A percentile compares a stretch with the other conserved stretches of the same genome.
These are phyloP conservation scores for Seriola rivoliana DNA, from an alignment of 2,113 vertebrate species.

Conservation along the genomic window DNA sequence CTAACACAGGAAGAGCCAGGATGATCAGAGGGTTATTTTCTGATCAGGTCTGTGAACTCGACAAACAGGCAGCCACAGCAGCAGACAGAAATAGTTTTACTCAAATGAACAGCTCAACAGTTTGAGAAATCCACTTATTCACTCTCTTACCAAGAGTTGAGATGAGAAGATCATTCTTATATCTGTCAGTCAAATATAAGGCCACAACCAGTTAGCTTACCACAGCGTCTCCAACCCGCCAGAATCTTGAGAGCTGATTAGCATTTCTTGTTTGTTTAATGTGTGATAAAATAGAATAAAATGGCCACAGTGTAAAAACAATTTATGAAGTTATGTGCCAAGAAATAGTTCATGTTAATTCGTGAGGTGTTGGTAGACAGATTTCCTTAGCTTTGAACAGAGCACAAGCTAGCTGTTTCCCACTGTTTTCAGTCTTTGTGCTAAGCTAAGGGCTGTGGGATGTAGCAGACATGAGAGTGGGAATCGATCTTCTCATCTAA, in stretches of 20 bases:
- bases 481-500: neutral
- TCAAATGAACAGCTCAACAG: neutral
- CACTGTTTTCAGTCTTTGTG: neutral
- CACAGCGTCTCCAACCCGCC: neutral
- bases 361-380: neutral
- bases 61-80: neutral
- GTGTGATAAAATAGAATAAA: neutral
- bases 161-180: neutral
- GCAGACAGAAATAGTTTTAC: neutral
- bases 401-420: no score
- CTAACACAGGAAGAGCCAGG: neutral
- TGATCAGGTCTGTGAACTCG: conserved; percentile 1
- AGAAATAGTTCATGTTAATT: neutral
- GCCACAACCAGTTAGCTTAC: neutral
- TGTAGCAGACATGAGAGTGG: neutral
- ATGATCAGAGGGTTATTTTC: neutral
- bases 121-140: neutral
- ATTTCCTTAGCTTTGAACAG: neutral
- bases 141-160: no score
- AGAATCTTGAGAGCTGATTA: neutral
- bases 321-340: no score
- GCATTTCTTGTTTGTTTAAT: neutral
- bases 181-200: neutral
- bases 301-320: neutral
- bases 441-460: neutral